Percentiles rank a stretch among this genome's conserved stretches.
These are phyloP conservation scores for Misgurnus mizolepis DNA, from an alignment of 2,113 vertebrate species.

Conservation along the genomic window DNA sequence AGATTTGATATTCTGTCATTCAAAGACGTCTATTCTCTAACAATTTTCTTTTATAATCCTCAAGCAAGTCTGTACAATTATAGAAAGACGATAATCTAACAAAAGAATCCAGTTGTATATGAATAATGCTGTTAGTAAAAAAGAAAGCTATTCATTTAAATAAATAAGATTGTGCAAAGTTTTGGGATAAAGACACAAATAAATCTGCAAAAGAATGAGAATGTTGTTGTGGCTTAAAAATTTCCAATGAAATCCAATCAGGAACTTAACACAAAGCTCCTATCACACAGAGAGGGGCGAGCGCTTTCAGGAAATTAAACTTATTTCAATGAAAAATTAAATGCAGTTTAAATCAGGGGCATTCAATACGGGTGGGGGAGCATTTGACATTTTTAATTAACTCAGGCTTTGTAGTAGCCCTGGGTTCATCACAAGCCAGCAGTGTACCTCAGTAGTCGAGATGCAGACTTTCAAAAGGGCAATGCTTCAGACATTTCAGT, in stretches of 20 bases:
- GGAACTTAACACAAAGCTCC: constrained; percentile 19
- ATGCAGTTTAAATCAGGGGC: constrained; percentile 36
- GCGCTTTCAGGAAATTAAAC: constrained; percentile 51
- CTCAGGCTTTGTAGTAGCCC: constrained; percentile 53
- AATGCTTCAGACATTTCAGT: constrained; percentile 23
- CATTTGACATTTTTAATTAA: constrained; percentile 60
- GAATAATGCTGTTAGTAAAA: neutral
- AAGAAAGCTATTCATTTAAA: neutral
- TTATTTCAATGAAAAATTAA: constrained; percentile 54
- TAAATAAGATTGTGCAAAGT: too few species aligned
- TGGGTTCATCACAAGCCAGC: constrained; percentile 44
- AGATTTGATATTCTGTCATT: constrained; percentile 2
- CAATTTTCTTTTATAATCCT: too few species aligned
- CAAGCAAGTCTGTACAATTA: too few species aligned
- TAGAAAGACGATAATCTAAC: too few species aligned
- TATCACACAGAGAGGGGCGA: constrained; percentile 19
- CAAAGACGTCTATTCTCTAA: too few species aligned
- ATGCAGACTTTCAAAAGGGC: constrained; percentile 38
- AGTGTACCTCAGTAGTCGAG: constrained; percentile 21
- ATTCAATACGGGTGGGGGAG: constrained; percentile 38
- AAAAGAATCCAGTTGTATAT: neutral
- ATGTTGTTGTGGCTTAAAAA: constrained; percentile 41
- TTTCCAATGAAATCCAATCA: constrained; percentile 40
- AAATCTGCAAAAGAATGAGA: constrained; percentile 19
- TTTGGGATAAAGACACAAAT: too few species aligned